These are phyloP conservation scores for Hyposoter dolosus DNA, from an alignment of 2,888 invertebrate genomes.

Conservation along the genomic window DNA sequence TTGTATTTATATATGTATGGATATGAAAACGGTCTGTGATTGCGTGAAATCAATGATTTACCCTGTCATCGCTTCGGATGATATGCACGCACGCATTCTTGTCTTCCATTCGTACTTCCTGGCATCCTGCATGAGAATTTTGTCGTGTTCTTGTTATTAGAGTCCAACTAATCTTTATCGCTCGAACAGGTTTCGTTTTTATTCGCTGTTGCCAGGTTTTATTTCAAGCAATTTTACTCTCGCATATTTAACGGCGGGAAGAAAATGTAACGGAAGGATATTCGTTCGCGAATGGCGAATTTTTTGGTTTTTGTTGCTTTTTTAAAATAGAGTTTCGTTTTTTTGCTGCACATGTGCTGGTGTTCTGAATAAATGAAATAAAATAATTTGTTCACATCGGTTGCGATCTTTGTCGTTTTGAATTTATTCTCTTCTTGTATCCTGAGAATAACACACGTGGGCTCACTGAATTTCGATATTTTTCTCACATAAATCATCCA, in stretches of 20 bases:
- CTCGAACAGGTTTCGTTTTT: background rate
- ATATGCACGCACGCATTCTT: conserved; percentile 38
- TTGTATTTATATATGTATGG: background rate
- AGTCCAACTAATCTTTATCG: background rate
- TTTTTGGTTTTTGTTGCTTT: background rate
- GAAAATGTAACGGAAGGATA: background rate
- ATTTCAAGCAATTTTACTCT: background rate
- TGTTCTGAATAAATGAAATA: conserved; percentile 5
- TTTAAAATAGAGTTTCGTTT: background rate
- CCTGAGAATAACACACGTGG: conserved; percentile 20
- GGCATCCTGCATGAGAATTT: conserved; percentile 10
- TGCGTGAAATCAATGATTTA: conserved; percentile 65
- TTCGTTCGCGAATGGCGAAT: background rate
- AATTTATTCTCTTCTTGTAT: background rate
- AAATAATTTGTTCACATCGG: conserved; percentile 26
- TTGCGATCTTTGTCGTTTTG: background rate
- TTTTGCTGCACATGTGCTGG: background rate
- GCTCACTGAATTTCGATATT: conserved; percentile 13
- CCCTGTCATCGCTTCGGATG: conserved; percentile 54
- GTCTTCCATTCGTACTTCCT: background rate
- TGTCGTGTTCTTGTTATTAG: conserved; percentile 27
- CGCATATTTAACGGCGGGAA: background rate
- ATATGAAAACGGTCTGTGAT: conserved; percentile 39
- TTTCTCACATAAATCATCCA: conserved; percentile 53
- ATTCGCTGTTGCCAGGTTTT: background rate